Conservation (phyloP, 1,140 invertebrate genomes). For the Lethrus apterus region DNA sequence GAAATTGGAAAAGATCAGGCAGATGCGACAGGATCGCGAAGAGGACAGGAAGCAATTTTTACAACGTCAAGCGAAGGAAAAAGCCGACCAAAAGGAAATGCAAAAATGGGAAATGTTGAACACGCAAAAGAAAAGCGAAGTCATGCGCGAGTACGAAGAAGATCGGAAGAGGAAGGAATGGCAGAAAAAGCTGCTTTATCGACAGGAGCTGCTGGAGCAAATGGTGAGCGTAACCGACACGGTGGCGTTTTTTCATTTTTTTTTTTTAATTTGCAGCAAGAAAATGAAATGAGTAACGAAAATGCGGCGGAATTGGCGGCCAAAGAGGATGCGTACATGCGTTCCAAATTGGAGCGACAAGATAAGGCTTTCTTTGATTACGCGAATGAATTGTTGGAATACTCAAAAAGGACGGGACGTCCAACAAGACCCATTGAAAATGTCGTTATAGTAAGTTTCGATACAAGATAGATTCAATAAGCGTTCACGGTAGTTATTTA, state of each 20-base stretch:
- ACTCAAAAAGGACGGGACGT: constrained; percentile 30
- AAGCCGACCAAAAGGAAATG: constrained; percentile 23
- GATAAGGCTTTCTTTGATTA: constrained; percentile 36
- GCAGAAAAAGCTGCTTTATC: constrained; percentile 34
- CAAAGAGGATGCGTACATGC: not conserved
- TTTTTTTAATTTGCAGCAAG: constrained; percentile 19
- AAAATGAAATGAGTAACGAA: constrained; percentile 40
- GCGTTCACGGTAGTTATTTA: no score
- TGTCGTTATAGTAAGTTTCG: constrained; percentile 25
- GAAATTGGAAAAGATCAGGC: constrained; percentile 12
- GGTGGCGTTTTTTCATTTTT: not conserved
- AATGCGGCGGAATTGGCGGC: constrained; percentile 19
- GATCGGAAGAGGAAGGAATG: constrained; percentile 29
- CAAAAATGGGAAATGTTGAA: constrained; percentile 32
- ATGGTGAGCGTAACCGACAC: constrained; percentile 19
- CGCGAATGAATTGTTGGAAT: constrained; percentile 32
- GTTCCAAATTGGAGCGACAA: constrained; percentile 17
- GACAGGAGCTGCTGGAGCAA: constrained; percentile 40
- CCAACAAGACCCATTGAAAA: constrained; percentile 31
- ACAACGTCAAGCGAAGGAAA: constrained; percentile 13
- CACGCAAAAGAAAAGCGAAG: constrained; percentile 32
- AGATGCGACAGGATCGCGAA: constrained; percentile 16
- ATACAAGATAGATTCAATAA: no score
- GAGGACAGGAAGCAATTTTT: constrained; percentile 16
- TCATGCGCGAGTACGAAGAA: constrained; percentile 39